A percentile compares a stretch with the other conserved stretches of the same genome.
These are phyloP conservation scores for Gonocerus acuteangulatus DNA, from an alignment of 2,888 invertebrate species.

Conservation along the genomic window DNA sequence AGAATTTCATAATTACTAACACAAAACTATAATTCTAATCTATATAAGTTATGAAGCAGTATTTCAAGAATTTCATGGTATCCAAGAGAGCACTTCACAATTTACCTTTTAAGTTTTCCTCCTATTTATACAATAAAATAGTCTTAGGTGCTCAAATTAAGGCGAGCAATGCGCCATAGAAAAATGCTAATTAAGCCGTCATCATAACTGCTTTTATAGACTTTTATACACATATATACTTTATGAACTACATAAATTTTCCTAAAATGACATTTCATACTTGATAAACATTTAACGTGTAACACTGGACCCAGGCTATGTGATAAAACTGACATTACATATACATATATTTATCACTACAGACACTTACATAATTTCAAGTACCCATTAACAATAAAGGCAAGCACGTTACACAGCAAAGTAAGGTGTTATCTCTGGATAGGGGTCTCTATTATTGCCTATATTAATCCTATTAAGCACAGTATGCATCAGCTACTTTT, in stretches of 20 bases:
- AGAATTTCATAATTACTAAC: conserved; percentile 23
- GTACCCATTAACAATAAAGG: conserved; percentile 24
- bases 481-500: conserved; percentile 11
- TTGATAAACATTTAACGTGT: conserved; percentile 21
- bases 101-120: neutral
- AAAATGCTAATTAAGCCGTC: conserved; percentile 20
- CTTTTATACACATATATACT: neutral
- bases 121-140: conserved; percentile 19
- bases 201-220: conserved; percentile 13
- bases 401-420: conserved; percentile 26
- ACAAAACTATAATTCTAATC: conserved; percentile 26
- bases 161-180: conserved; percentile 13
- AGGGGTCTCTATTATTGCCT: conserved; percentile 15
- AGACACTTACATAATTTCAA: conserved; percentile 20
- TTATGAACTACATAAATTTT: conserved; percentile 4
- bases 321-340: conserved; percentile 18
- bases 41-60: conserved; percentile 20
- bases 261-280: conserved; percentile 12
- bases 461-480: conserved; percentile 17
- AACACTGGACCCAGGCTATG: conserved; percentile 27
- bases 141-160: conserved; percentile 21
- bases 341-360: neutral
- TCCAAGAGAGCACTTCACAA: conserved; percentile 24
- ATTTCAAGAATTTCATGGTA: conserved; percentile 22
- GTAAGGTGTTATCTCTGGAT: conserved; percentile 17